Evolutionary conservation across 2,888 invertebrate species (phyloP).

Genomic region (Glaucopsyche alexis): DNA sequence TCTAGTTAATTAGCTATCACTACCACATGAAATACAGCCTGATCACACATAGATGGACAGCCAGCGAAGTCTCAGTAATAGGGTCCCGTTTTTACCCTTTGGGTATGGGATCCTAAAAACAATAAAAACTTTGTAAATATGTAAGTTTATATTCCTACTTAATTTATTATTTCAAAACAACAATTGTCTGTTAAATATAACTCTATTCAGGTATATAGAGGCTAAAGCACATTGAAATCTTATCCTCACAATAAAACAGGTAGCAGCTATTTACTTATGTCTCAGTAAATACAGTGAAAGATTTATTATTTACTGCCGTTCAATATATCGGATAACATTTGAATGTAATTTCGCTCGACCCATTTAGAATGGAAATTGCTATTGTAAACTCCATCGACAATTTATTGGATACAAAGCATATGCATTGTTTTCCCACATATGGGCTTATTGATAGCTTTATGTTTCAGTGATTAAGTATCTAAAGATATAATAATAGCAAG

Average conservation of each 20-base stretch:
- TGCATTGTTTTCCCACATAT: neutral
- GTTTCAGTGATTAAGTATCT: neutral
- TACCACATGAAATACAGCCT: too few relatives aligned
- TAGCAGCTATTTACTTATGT: slow-evolving; percentile 2
- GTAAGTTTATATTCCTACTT: too few relatives aligned
- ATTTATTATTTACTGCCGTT: slow-evolving; percentile 17
- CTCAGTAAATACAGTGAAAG: slow-evolving; percentile 7
- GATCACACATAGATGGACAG: too few relatives aligned
- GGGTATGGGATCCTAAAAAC: too few relatives aligned
- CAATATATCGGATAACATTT: slow-evolving; percentile 22
- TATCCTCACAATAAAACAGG: neutral
- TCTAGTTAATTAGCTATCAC: too few relatives aligned
- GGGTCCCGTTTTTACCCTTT: too few relatives aligned
- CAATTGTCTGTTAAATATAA: too few relatives aligned
- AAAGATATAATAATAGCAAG: neutral
- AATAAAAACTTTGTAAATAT: too few relatives aligned
- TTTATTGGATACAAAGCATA: slow-evolving; percentile 18
- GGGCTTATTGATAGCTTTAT: slow-evolving; percentile 13
- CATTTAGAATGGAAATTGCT: slow-evolving; percentile 16
- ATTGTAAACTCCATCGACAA: slow-evolving; percentile 25
- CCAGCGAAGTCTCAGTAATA: too few relatives aligned
- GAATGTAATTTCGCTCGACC: slow-evolving; percentile 17
- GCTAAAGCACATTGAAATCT: neutral
- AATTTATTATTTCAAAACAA: too few relatives aligned
- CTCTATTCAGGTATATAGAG: too few relatives aligned